phyloP scores from a whole-genome alignment of 2,888 invertebrate genomes.

The Ashinkailepas kermadecensis region DNA sequence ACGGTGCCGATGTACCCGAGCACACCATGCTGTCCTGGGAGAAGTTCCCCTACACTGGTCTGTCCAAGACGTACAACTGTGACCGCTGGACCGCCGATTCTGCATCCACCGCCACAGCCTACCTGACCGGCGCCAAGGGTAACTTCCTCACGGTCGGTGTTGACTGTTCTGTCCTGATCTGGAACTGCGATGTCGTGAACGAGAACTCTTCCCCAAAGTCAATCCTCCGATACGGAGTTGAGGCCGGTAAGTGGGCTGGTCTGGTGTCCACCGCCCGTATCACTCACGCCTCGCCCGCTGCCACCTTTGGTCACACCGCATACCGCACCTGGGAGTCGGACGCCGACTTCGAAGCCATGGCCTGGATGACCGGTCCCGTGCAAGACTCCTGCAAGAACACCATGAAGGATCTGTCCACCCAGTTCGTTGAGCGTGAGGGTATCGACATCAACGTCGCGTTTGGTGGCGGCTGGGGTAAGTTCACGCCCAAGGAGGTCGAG shows the following conservation, averaged over 20 bases:
- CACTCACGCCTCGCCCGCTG: conserved; percentile 8
- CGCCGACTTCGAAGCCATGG: conserved; percentile 5
- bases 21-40: conserved; percentile 12
- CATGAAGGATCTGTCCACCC: conserved; percentile 6
- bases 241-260: conserved; percentile 14
- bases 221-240: background rate
- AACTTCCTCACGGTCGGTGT: conserved; percentile 6
- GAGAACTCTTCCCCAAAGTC: background rate
- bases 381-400: background rate
- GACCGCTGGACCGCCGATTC: background rate
- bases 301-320: background rate
- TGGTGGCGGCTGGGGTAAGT: conserved; percentile 1
- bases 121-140: background rate
- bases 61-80: background rate
- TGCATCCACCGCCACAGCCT: too few relatives aligned
- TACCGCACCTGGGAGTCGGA: conserved; percentile 17
- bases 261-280: conserved; percentile 12
- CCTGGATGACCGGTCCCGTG: conserved; percentile 6
- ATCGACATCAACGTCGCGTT: background rate
- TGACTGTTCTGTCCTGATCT: background rate
- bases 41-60: background rate
- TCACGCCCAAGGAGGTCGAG: background rate
- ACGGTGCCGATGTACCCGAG: background rate
- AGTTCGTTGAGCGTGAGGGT: background rate
- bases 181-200: conserved; percentile 8